Evolutionary conservation across 2,797 vertebrate species (phyloP).

Genomic region (Mormyrus hasselquistii): DNA sequence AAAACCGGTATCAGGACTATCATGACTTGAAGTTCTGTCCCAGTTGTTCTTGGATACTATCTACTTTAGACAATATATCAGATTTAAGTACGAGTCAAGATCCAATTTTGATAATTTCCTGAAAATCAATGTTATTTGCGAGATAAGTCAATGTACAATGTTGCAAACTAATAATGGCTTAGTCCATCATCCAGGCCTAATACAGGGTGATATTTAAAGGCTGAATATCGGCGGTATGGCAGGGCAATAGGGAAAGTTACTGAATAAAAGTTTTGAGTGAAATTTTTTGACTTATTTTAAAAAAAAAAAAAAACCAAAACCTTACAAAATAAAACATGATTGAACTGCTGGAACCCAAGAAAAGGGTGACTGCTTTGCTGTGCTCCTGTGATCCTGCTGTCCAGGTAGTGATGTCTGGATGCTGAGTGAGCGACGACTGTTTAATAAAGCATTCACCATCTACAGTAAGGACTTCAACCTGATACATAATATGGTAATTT

Average conservation of each 20-base stretch:
- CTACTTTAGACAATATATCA: neutral
- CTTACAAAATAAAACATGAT: neutral
- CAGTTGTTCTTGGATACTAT: neutral
- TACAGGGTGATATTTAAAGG: neutral
- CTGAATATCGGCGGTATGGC: neutral
- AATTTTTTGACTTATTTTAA: neutral
- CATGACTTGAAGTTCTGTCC: neutral
- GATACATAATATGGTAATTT: conserved; percentile 59
- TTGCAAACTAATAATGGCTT: neutral
- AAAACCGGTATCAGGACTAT: neutral
- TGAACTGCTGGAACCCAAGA: neutral
- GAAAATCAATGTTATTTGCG: neutral
- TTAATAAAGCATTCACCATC: conserved; percentile 48
- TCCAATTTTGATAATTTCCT: neutral
- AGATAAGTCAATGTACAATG: neutral
- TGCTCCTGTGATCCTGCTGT: neutral
- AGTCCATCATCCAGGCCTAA: neutral
- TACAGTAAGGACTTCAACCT: conserved; percentile 63
- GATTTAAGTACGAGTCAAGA: neutral
- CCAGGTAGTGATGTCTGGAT: conserved; percentile 64
- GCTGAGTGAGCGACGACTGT: conserved; percentile 54
- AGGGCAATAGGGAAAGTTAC: neutral
- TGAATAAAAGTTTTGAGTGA: neutral
- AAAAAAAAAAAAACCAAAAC: neutral
- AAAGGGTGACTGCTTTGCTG: neutral